Evolutionary conservation across 2,113 vertebrate species (phyloP).

Genomic region (Gallinago paraguaiae): DNA sequence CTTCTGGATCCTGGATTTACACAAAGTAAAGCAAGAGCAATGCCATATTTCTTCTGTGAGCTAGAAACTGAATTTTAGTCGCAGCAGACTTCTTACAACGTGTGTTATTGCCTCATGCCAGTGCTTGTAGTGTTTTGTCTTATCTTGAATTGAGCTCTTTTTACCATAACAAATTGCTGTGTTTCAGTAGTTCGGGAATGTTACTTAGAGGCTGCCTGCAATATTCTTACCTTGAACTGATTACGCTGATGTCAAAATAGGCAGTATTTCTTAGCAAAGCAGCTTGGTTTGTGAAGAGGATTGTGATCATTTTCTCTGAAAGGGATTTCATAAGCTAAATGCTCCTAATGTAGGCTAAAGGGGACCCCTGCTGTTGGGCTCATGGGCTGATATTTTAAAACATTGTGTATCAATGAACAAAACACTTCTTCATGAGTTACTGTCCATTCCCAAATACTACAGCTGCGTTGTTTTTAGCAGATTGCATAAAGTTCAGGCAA

Average conservation of each 20-base stretch:
- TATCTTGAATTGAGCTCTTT: neutral
- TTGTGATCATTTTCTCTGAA: neutral
- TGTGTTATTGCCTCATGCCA: neutral
- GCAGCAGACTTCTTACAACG: neutral
- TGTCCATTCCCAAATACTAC: neutral
- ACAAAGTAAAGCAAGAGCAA: neutral
- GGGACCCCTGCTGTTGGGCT: neutral
- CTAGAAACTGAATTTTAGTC: neutral
- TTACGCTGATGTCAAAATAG: neutral
- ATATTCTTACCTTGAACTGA: neutral
- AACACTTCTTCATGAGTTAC: neutral
- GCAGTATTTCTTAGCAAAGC: neutral
- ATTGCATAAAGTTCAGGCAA: neutral
- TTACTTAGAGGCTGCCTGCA: neutral
- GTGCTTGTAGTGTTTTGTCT: neutral
- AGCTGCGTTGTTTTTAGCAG: neutral
- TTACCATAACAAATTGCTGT: neutral
- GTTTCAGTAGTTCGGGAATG: neutral
- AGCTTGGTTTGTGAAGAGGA: neutral
- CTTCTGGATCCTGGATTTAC: accelerated
- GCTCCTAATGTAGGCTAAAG: neutral
- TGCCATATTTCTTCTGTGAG: accelerated
- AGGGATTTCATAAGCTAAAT: neutral
- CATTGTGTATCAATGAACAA: neutral
- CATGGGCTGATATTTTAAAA: neutral